phyloP scores from a whole-genome alignment of 2,113 vertebrate species.

The Gallinago media region DNA sequence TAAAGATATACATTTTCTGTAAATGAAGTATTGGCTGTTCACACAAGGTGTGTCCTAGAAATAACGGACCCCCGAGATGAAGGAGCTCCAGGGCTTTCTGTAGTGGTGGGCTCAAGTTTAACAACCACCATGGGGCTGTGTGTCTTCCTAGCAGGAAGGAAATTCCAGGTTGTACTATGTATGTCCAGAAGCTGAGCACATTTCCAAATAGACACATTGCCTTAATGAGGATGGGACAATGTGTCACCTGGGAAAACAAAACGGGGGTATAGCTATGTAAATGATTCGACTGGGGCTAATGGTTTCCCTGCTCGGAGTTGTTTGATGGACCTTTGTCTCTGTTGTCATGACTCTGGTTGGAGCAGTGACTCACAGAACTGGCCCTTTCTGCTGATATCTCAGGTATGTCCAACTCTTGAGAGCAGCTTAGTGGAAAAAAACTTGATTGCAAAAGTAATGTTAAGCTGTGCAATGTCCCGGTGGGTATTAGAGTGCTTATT shows the following conservation, averaged over 20 bases:
- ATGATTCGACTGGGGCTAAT: not conserved
- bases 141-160: not conserved
- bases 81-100: not conserved
- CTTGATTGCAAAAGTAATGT: not conserved
- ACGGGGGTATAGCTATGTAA: not conserved
- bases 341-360: not conserved
- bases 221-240: not conserved
- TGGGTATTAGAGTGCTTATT: not conserved
- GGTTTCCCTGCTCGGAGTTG: not conserved
- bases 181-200: rapidly evolving
- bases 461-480: not conserved
- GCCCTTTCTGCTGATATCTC: not conserved
- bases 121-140: not conserved
- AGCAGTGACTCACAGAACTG: not conserved
- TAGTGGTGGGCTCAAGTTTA: not conserved
- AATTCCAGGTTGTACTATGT: not conserved
- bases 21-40: not conserved
- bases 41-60: not conserved
- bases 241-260: not conserved
- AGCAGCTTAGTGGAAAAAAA: not conserved
- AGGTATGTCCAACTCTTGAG: not conserved
- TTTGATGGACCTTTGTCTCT: not conserved
- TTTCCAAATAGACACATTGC: not conserved
- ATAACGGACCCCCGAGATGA: not conserved
- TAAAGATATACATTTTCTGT: not conserved